Evolutionary conservation across 2,113 vertebrate species (phyloP), one percentile per base, ranked within the genome.

Genomic region (Vidua chalybeata): DNA sequence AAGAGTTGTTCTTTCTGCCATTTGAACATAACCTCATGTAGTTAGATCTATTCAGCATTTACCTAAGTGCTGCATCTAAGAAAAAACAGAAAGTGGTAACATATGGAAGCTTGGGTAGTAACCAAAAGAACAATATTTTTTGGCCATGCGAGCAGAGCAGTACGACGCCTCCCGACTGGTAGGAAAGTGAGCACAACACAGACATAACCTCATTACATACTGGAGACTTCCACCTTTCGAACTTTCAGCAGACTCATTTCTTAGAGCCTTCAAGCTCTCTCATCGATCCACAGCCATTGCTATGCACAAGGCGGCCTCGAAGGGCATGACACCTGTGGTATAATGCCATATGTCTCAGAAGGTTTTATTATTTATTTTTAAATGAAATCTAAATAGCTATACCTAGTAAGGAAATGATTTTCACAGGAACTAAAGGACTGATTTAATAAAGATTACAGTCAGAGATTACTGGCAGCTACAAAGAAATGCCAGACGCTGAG

Each of bases 161-260:
- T 58, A 82, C 3, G 18, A 87, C 4, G 52, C 79, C 79, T 93
- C 52, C 84, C 0, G 7, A 73, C 79, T 21, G 27, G 83, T 52
- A 73, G 83, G 61, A 84, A 96, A 51, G 74, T 3, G 68, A 92
- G 77, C 4, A 8, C 93, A 35, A 83, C 63, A 67, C 82, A 96
- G 95, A 94, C 96, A 95, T 96, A 97, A 96, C 94, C 96, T 97
- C 97, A 97, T 97, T 97, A 93, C 86, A 84, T 93, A 93, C 94
- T 71, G 82, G 89, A 95, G 95, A 87, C 94, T 95, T 93, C 89
- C 84, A 97, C 88, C 63, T 48, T 80, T 95, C 87, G 72, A 94
- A 97, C 89, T 90, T 96, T 46, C 30, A 93, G 94, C 94, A 97
- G 92, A 91, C 96, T 97, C 84, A 97, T 98, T 97, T 97, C 97